A percentile compares a stretch with the other conserved stretches of the same genome.
phyloP scores from a whole-genome alignment of 2,797 vertebrate genomes.

The Typhlichthys eigenmanni region DNA sequence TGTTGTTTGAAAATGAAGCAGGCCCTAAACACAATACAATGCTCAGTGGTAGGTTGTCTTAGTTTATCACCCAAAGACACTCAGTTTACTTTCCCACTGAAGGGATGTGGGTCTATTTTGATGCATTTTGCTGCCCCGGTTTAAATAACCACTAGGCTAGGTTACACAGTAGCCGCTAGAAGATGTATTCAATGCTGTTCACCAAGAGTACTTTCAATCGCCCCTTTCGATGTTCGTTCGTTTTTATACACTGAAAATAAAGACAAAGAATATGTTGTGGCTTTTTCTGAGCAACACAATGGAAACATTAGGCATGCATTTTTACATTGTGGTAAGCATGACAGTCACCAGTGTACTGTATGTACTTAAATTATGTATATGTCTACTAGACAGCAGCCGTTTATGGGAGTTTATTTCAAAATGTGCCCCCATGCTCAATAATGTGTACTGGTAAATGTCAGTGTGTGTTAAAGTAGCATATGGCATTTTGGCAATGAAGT shows the following conservation, averaged over 20 bases:
- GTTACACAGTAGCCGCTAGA: constrained; percentile 17
- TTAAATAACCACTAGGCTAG: constrained; percentile 19
- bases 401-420: not conserved
- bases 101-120: no score
- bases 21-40: no score
- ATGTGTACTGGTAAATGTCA: no score
- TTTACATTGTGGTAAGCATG: constrained; percentile 7
- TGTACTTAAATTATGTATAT: not conserved
- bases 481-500: not conserved
- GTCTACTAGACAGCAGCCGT: not conserved
- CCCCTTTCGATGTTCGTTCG: no score
- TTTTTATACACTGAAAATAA: constrained; percentile 9
- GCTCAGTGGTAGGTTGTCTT: no score
- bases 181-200: constrained; percentile 7
- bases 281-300: constrained; percentile 16
- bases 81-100: no score
- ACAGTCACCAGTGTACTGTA: no score
- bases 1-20: no score
- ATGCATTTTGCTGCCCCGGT: not conserved
- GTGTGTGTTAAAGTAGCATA: not conserved
- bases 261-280: not conserved
- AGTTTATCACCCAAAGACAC: no score
- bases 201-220: no score
- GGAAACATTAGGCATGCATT: constrained; percentile 32
- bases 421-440: not conserved